phyloP scores from a whole-genome alignment of 2,113 vertebrate genomes.

The Phalacrocorax brasilianus region DNA sequence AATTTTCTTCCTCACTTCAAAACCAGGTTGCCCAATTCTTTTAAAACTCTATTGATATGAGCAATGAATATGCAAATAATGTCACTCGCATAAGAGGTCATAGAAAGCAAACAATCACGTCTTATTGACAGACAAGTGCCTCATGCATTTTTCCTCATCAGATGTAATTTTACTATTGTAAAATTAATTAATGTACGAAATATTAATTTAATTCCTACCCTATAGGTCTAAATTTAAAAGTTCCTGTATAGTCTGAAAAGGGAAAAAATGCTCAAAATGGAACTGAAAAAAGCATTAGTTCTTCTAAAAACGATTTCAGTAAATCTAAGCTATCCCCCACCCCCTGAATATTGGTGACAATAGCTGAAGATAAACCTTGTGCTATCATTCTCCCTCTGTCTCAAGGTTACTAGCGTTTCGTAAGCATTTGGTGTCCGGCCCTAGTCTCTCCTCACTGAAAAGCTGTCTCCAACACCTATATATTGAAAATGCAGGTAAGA shows the following conservation, averaged over 20 bases:
- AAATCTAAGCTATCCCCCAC: background rate
- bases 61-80: background rate
- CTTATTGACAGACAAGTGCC: background rate
- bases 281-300: background rate
- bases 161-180: background rate
- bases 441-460: background rate
- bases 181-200: background rate
- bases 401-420: background rate
- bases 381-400: fast-evolving
- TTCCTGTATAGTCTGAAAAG: background rate
- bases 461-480: background rate
- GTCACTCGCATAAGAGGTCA: background rate
- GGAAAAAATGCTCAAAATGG: background rate
- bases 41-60: background rate
- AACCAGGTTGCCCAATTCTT: background rate
- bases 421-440: background rate
- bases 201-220: background rate
- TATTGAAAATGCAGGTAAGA: background rate
- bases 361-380: background rate
- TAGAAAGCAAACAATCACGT: background rate
- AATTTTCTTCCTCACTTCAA: background rate
- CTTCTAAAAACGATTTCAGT: background rate
- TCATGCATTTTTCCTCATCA: background rate
- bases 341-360: background rate
- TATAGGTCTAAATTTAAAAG: background rate